Conservation (phyloP, 1,140 invertebrate species). For the Idris sp. region DNA sequence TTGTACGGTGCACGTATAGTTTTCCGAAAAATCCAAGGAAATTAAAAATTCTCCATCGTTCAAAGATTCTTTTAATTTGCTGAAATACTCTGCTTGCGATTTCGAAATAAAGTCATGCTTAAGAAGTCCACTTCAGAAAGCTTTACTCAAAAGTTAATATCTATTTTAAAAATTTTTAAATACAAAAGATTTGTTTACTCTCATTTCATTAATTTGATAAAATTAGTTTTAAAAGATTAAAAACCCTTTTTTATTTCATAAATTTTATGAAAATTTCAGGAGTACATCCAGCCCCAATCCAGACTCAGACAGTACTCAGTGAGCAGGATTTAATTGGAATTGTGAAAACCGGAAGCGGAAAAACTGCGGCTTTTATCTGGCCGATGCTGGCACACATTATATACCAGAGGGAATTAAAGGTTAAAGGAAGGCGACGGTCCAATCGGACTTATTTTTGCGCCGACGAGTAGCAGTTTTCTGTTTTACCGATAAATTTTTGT, state of each 20-base stretch:
- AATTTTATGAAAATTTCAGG: too few relatives aligned
- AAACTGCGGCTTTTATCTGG: slow-evolving; percentile 99
- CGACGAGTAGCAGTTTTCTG: slow-evolving; percentile 96
- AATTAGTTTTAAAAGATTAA: too few relatives aligned
- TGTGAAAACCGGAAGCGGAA: slow-evolving; percentile 98
- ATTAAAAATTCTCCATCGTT: slow-evolving; percentile 9
- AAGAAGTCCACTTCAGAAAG: too few relatives aligned
- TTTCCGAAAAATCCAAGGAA: slow-evolving; percentile 23
- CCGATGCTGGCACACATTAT: slow-evolving; percentile 97
- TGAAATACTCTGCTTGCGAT: slow-evolving; percentile 15
- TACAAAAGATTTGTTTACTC: too few relatives aligned
- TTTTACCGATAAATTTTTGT: too few relatives aligned
- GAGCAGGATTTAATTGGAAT: slow-evolving; percentile 97
- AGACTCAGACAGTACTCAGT: slow-evolving; percentile 91
- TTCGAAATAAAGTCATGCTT: slow-evolving; percentile 29
- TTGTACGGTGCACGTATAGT: slow-evolving; percentile 28
- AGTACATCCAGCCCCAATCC: slow-evolving; percentile 92
- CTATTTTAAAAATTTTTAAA: too few relatives aligned
- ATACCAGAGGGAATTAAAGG: slow-evolving; percentile 93
- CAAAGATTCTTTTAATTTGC: slow-evolving; percentile 8
- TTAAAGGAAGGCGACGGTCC: slow-evolving; percentile 94
- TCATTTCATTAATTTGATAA: too few relatives aligned
- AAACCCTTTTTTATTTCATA: too few relatives aligned
- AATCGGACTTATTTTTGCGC: slow-evolving; percentile 96
- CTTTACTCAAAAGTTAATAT: too few relatives aligned